Evolutionary conservation across 1,140 invertebrate genomes (phyloP).

Genomic region (Bathynomus jamesi): DNA sequence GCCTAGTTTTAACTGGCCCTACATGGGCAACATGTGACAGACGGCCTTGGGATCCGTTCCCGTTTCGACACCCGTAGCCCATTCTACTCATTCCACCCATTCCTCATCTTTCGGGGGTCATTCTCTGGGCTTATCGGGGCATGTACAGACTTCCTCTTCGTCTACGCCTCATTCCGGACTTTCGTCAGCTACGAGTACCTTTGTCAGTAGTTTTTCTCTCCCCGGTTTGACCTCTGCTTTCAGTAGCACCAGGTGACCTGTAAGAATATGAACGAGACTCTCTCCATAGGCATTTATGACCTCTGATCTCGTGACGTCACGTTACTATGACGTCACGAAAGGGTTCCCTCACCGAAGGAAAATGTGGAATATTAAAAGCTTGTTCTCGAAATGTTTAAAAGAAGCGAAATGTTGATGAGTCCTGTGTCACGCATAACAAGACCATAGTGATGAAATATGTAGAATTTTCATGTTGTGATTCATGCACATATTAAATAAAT

Average conservation of each 20-base stretch:
- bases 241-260: conserved; percentile 49
- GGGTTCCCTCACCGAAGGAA: too few relatives aligned
- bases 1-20: conserved; percentile 36
- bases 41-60: conserved; percentile 32
- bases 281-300: too few relatives aligned
- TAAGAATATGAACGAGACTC: conserved; percentile 53
- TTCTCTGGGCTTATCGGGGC: conserved; percentile 15
- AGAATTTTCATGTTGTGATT: too few relatives aligned
- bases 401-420: too few relatives aligned
- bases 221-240: neutral
- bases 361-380: too few relatives aligned
- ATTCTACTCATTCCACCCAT: conserved; percentile 26
- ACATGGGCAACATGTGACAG: conserved; percentile 38
- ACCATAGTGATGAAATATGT: too few relatives aligned
- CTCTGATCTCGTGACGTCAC: too few relatives aligned
- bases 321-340: too few relatives aligned
- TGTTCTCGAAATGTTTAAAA: too few relatives aligned
- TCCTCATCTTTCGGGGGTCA: neutral
- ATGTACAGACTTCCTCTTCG: conserved; percentile 15
- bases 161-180: conserved; percentile 21
- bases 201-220: conserved; percentile 2
- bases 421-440: too few relatives aligned
- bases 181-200: conserved; percentile 7
- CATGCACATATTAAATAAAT: too few relatives aligned
- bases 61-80: conserved; percentile 27